These are phyloP conservation scores for Platorchestia sp. DNA, from an alignment of 1,140 invertebrate species.

Conservation along the genomic window DNA sequence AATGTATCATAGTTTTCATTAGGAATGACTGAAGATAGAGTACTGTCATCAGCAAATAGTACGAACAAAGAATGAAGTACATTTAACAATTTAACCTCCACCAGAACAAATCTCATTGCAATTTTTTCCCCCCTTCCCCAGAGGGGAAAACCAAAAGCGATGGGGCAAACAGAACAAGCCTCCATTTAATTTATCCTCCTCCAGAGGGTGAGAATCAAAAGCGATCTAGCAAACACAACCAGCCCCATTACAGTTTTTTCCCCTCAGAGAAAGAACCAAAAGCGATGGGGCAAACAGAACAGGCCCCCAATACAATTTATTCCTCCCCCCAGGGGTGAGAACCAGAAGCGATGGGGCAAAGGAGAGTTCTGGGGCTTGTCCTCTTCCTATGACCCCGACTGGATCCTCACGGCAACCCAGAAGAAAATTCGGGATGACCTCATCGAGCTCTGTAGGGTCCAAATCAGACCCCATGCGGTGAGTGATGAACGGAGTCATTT, in stretches of 20 bases:
- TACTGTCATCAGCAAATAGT: too few species aligned
- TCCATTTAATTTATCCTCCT: neutral
- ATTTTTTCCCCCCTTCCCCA: neutral
- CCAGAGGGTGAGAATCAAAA: neutral
- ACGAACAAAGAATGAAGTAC: too few species aligned
- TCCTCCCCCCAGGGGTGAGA: neutral
- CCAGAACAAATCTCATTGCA: neutral
- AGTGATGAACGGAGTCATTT: neutral
- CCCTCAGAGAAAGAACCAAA: neutral
- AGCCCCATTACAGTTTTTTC: neutral
- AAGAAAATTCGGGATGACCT: slow-evolving; percentile 30
- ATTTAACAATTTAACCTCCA: too few species aligned
- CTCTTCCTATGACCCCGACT: slow-evolving; percentile 41
- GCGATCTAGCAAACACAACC: neutral
- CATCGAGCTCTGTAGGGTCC: slow-evolving; percentile 29
- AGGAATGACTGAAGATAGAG: too few species aligned
- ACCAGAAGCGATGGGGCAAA: neutral
- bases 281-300: neutral
- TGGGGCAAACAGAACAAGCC: neutral
- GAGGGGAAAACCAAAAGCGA: neutral
- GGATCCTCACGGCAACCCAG: neutral
- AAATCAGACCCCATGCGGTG: slow-evolving; percentile 41
- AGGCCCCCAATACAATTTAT: neutral
- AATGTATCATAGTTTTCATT: too few species aligned
- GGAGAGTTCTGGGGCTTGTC: slow-evolving; percentile 6